A percentile compares a stretch with the other conserved stretches of the same genome.
phyloP scores from a whole-genome alignment of 2,888 invertebrate genomes.

The Ellobium chinense region DNA sequence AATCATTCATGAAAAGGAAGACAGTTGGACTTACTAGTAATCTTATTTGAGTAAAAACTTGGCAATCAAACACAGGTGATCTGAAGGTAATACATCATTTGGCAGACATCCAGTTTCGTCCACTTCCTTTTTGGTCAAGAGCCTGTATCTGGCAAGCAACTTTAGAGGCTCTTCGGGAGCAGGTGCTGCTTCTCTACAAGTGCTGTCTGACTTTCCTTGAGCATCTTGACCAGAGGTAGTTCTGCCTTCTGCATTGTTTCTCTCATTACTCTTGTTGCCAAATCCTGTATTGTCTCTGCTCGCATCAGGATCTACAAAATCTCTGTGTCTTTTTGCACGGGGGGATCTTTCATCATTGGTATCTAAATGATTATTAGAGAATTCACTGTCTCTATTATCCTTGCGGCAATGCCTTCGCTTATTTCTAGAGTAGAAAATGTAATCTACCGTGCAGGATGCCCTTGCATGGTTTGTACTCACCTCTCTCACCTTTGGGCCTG shows the following conservation, averaged over 20 bases:
- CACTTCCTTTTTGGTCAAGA: conserved; percentile 85
- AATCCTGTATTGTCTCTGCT: background rate
- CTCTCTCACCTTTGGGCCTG: conserved; percentile 80
- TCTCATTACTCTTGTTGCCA: background rate
- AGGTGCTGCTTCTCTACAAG: background rate
- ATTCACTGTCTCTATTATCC: background rate
- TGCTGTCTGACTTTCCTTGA: background rate
- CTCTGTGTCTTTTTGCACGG: background rate
- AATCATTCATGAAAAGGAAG: too few relatives aligned
- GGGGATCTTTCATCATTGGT: too few relatives aligned
- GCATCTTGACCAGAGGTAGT: background rate
- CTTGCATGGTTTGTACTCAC: conserved; percentile 91
- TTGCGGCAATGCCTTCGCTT: background rate
- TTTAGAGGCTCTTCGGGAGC: conserved; percentile 78
- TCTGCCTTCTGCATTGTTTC: conserved; percentile 42
- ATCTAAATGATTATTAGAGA: too few relatives aligned
- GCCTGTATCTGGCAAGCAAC: conserved; percentile 83
- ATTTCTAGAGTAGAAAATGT: conserved; percentile 86
- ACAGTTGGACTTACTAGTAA: background rate
- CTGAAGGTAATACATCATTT: conserved; percentile 80
- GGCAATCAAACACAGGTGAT: conserved; percentile 74
- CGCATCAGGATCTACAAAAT: background rate
- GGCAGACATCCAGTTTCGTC: conserved; percentile 84
- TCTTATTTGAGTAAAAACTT: conserved; percentile 55
- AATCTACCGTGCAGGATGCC: conserved; percentile 86